Evolutionary conservation across 2,113 vertebrate species (phyloP).

Genomic region (Passer montanus): DNA sequence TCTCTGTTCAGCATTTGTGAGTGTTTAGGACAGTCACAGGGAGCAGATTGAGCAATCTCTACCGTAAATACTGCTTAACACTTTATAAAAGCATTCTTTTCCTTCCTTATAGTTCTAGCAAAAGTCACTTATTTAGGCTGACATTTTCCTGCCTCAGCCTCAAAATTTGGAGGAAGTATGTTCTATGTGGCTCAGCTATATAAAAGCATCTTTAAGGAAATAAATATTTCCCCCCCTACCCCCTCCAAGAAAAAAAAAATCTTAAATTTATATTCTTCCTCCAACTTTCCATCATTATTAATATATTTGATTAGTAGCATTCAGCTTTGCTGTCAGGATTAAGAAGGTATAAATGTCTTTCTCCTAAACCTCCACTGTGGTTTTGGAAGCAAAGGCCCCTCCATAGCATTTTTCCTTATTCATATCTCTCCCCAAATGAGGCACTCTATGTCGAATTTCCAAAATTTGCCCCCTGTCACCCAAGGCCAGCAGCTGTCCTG

Average conservation of each 20-base stretch:
- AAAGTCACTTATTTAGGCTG: not conserved
- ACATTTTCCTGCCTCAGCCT: not conserved
- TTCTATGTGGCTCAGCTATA: not conserved
- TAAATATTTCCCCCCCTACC: fast-evolving
- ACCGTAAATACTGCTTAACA: not conserved
- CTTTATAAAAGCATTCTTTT: not conserved
- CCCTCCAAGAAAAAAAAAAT: not conserved
- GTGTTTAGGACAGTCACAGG: not conserved
- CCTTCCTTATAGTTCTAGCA: not conserved
- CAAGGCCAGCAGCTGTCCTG: not conserved
- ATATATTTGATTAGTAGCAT: not conserved
- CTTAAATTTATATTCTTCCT: not conserved
- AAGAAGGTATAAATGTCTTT: not conserved
- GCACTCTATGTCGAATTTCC: fast-evolving
- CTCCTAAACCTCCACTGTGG: not conserved
- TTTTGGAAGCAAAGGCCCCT: not conserved
- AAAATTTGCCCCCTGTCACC: not conserved
- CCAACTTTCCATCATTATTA: not conserved
- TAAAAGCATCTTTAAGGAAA: not conserved
- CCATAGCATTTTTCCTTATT: not conserved
- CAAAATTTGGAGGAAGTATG: not conserved
- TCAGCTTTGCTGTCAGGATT: not conserved
- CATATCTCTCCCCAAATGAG: not conserved
- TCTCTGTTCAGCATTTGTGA: not conserved
- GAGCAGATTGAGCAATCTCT: not conserved